Conservation (phyloP, 2,797 vertebrate genomes). For the Pagetopsis macropterus region DNA sequence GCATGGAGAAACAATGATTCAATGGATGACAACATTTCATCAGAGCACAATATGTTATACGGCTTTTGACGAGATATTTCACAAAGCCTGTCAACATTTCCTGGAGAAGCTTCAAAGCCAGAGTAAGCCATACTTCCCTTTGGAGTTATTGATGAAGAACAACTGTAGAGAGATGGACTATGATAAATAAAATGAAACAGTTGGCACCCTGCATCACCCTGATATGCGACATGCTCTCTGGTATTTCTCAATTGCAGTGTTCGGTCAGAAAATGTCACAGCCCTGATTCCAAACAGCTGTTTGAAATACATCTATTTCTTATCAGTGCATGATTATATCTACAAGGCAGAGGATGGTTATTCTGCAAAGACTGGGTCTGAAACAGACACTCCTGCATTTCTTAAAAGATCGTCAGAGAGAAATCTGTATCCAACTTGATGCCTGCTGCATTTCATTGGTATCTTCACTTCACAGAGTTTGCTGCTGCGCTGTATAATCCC, state of each 20-base stretch:
- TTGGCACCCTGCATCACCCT: constrained; percentile 27
- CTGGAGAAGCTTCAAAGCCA: constrained; percentile 51
- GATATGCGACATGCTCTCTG: neutral
- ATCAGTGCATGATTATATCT: constrained; percentile 44
- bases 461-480: constrained; percentile 53
- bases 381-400: constrained; percentile 25
- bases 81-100: constrained; percentile 57
- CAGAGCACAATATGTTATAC: constrained; percentile 49
- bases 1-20: constrained; percentile 57
- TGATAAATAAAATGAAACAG: constrained; percentile 64
- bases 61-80: constrained; percentile 55
- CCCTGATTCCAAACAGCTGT: constrained; percentile 31
- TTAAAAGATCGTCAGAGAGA: constrained; percentile 31
- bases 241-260: constrained; percentile 46
- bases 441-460: constrained; percentile 66
- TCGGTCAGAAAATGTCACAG: constrained; percentile 43
- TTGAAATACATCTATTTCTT: constrained; percentile 49
- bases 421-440: constrained; percentile 51
- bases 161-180: constrained; percentile 62
- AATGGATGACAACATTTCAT: constrained; percentile 65
- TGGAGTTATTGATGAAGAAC: constrained; percentile 66
- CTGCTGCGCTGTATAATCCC: constrained; percentile 63
- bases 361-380: constrained; percentile 25
- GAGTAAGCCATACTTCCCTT: constrained; percentile 46
- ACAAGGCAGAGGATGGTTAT: neutral